Conservation (phyloP, 2,797 vertebrate species). For the Tympanoctomys barrerae region DNA sequence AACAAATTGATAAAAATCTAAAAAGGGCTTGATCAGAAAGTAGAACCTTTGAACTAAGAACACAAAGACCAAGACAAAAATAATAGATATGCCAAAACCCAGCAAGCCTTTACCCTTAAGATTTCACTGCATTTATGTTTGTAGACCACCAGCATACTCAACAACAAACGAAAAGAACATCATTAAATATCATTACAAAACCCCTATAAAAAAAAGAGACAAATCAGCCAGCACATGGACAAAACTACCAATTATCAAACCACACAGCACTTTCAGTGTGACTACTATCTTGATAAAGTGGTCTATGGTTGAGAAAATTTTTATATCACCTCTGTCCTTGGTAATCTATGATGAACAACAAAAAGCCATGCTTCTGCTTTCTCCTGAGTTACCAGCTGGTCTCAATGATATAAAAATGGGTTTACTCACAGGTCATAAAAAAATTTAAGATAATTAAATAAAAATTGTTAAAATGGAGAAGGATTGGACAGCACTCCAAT, state of each 20-base stretch:
- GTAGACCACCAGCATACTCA: neutral
- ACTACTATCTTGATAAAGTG: neutral
- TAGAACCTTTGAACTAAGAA: conserved; percentile 8
- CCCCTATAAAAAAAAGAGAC: neutral
- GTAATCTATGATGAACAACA: neutral
- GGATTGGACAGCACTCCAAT: too few species aligned
- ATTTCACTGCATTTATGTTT: conserved; percentile 21
- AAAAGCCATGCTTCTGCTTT: neutral
- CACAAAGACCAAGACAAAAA: conserved; percentile 43
- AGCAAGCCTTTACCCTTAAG: conserved; percentile 7
- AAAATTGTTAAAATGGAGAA: too few species aligned
- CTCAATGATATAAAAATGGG: too few species aligned
- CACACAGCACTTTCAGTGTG: neutral
- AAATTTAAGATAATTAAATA: too few species aligned
- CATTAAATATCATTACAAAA: neutral
- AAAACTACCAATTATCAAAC: neutral
- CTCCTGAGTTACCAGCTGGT: too few species aligned
- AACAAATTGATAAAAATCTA: conserved; percentile 23
- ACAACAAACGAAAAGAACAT: neutral
- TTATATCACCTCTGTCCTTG: neutral
- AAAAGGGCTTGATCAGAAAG: conserved; percentile 11
- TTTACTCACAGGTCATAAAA: too few species aligned
- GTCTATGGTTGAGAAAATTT: neutral
- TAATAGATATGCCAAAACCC: neutral
- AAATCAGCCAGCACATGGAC: neutral